These are phyloP conservation scores for Hypomecis atomaria DNA, from an alignment of 2,888 invertebrate species.

Conservation along the genomic window DNA sequence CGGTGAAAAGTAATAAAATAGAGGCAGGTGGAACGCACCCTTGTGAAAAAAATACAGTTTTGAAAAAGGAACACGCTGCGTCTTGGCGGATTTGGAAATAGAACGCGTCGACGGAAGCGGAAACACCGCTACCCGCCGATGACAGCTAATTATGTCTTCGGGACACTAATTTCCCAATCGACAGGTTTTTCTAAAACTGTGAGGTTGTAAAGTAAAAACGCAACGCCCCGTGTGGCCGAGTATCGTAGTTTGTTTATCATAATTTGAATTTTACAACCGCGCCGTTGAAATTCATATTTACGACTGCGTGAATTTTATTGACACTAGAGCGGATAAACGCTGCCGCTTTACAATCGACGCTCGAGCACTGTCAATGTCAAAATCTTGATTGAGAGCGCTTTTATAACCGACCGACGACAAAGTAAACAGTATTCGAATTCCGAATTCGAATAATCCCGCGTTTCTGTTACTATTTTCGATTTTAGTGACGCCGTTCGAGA, in stretches of 20 bases:
- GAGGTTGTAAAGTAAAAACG: conserved; percentile 44
- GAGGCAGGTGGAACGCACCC: conserved; percentile 68
- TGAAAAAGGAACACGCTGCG: conserved; percentile 50
- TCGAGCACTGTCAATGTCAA: conserved; percentile 65
- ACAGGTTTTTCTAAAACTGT: conserved; percentile 66
- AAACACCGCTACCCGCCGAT: conserved; percentile 75
- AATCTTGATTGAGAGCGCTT: conserved; percentile 67
- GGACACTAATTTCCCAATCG: conserved; percentile 77
- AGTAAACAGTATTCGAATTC: conserved; percentile 54
- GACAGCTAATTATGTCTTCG: conserved; percentile 82
- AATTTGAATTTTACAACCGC: conserved; percentile 75
- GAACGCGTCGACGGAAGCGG: conserved; percentile 79
- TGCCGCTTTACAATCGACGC: conserved; percentile 53
- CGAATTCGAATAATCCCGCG: conserved; percentile 52
- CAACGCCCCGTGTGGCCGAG: conserved; percentile 43
- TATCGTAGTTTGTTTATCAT: conserved; percentile 68
- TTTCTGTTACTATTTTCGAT: conserved; percentile 66
- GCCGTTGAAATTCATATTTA: conserved; percentile 74
- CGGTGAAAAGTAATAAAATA: conserved; percentile 68
- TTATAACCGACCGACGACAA: conserved; percentile 63
- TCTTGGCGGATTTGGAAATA: conserved; percentile 78
- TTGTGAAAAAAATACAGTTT: conserved; percentile 42
- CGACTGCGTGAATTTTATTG: conserved; percentile 69
- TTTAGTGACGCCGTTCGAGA: conserved; percentile 66
- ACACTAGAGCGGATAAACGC: conserved; percentile 62